Base-by-base conservation (phyloP, 2,888 invertebrate species). In the Drosophila kuntzei region DNA sequence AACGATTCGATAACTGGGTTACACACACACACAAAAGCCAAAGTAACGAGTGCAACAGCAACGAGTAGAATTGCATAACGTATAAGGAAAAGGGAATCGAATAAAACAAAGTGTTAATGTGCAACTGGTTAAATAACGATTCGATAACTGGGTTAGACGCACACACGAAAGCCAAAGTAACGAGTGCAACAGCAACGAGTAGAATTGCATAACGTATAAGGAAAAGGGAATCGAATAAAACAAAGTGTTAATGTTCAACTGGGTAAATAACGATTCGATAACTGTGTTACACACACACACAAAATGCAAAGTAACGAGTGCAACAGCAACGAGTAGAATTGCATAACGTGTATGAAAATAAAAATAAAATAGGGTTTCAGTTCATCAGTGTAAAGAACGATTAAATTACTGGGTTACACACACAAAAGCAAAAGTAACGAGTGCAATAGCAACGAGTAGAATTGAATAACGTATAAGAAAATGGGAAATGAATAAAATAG, bases 121-220 rank as follows among this genome's bases (percentile, higher is more conserved):
- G 16, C 3, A 37, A 4, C 2, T 37, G 37, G 2, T 9, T 37
- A 37, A 36, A 7, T 36, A 36, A 36, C 36, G 36, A n/a, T n/a
- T n/a, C n/a, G n/a, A n/a, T n/a, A n/a, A n/a, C n/a, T n/a, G n/a
- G n/a, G n/a, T n/a, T n/a, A n/a, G n/a, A n/a, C n/a, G n/a, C n/a
- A n/a, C 20, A 12, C 12, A n/a, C 4, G 12, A 12, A 2, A 14
- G n/a, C 11, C 16, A 20, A 20, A 22, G 49, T 59, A 49, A 41
- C 58, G 58, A 58, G 39, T 41, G 32, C 11, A 12, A 6, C 6
- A 7, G 2, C 32, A 54, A 22, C 54, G 20, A 54, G 54, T 54
- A n/a, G n/a, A 12, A 7, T 20, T 14, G 54, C n/a, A 29, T 32
- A 32, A 34, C 22, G 22, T 34, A n/a, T 16, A 9, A 44, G 11